Conservation (phyloP, 2,797 vertebrate genomes). For the Orientallactaga sibirica region DNA sequence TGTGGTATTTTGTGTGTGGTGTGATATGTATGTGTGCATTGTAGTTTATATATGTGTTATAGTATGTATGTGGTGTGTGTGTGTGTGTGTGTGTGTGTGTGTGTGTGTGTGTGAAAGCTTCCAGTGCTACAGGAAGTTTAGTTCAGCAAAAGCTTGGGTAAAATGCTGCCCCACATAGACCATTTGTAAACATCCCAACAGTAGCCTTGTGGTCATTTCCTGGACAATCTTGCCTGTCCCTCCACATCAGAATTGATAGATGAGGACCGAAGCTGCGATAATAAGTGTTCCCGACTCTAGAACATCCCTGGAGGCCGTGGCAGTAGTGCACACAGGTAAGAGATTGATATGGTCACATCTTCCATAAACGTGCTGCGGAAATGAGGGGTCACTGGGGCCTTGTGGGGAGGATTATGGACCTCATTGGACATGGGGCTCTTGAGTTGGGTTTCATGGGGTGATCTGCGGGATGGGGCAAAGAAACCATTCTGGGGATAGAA, state of each 20-base stretch:
- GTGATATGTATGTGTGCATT: too few relatives aligned
- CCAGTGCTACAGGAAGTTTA: too few relatives aligned
- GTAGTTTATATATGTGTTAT: too few relatives aligned
- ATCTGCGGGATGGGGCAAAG: background rate
- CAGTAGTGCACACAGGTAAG: background rate
- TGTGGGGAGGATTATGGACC: background rate
- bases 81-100: background rate
- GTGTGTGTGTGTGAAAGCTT: too few relatives aligned
- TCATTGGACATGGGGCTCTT: too few relatives aligned
- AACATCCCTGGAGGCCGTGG: too few relatives aligned
- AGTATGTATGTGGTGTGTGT: background rate
- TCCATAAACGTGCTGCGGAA: background rate
- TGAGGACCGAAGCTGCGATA: background rate
- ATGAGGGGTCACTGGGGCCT: background rate
- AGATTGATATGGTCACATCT: background rate
- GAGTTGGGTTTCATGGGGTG: background rate
- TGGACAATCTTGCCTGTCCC: background rate
- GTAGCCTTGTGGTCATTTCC: too few relatives aligned
- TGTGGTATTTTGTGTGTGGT: too few relatives aligned
- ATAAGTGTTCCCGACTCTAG: too few relatives aligned
- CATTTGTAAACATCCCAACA: too few relatives aligned
- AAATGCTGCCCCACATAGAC: too few relatives aligned
- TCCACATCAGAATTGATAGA: background rate
- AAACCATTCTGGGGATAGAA: background rate
- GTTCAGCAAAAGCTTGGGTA: too few relatives aligned